These are phyloP conservation scores for Cheilinus undulatus DNA, from an alignment of 2,113 vertebrate species.

Conservation along the genomic window DNA sequence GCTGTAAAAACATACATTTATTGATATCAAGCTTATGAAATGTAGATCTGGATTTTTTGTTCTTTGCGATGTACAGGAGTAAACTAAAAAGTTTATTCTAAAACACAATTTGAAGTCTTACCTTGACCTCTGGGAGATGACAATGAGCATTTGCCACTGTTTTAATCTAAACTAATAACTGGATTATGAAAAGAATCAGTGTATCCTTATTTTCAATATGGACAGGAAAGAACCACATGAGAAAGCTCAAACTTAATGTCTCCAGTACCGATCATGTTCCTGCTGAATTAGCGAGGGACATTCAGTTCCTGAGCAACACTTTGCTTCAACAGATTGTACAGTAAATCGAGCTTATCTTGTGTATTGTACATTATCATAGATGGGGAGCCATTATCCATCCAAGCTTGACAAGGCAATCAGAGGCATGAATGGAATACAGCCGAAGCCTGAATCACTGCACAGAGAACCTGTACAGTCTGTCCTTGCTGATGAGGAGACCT, in stretches of 20 bases:
- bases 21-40: too few relatives aligned
- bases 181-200: neutral
- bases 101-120: too few relatives aligned
- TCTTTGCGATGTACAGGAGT: too few relatives aligned
- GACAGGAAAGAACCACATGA: too few relatives aligned
- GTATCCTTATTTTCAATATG: neutral
- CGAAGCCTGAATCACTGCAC: conserved; percentile 50
- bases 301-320: neutral
- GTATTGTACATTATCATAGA: conserved; percentile 14
- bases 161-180: neutral
- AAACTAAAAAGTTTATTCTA: too few relatives aligned
- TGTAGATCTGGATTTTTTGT: too few relatives aligned
- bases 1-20: too few relatives aligned
- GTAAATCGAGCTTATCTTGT: neutral
- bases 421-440: conserved; percentile 38
- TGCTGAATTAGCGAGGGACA: conserved; percentile 1
- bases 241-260: neutral
- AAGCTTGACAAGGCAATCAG: conserved; percentile 28
- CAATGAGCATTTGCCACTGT: too few relatives aligned
- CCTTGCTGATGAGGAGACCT: conserved; percentile 54
- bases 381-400: conserved; percentile 7
- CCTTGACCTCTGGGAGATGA: too few relatives aligned
- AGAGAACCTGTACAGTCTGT: conserved; percentile 36
- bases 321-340: conserved; percentile 1
- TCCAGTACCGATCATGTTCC: neutral